A percentile compares a stretch with the other conserved stretches of the same genome.
Evolutionary conservation across 1,140 invertebrate species (phyloP).

Genomic region (Tyrophagus putrescentiae): DNA sequence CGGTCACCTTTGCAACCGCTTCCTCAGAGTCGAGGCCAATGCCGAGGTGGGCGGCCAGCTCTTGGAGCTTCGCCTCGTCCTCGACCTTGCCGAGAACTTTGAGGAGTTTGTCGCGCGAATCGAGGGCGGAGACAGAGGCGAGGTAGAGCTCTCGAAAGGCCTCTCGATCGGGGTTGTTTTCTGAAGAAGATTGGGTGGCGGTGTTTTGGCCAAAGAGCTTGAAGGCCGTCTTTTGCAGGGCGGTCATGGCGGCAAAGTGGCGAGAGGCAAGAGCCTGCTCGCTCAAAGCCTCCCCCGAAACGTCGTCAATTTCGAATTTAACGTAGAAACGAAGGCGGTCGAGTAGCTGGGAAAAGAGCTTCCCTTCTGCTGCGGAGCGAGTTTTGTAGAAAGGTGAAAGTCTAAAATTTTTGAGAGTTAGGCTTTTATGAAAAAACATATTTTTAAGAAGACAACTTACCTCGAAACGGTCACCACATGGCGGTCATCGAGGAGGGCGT

Average conservation of each 20-base stretch:
- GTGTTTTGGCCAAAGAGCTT: constrained; percentile 81
- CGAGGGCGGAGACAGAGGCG: constrained; percentile 82
- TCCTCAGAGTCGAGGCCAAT: constrained; percentile 33
- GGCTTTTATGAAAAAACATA: not conserved
- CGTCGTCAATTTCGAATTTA: constrained; percentile 93
- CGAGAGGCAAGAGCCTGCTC: constrained; percentile 81
- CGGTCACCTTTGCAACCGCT: constrained; percentile 28
- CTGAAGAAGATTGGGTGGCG: too few relatives aligned
- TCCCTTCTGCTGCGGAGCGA: constrained; percentile 58
- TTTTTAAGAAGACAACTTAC: not conserved
- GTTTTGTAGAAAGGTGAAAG: constrained; percentile 57
- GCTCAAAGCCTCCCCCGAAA: constrained; percentile 80
- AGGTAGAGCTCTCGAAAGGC: constrained; percentile 63
- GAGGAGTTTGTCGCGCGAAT: constrained; percentile 63
- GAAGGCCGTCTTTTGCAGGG: constrained; percentile 80
- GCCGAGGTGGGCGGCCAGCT: constrained; percentile 45
- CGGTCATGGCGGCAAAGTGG: constrained; percentile 80
- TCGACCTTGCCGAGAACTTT: constrained; percentile 69
- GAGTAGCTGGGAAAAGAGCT: constrained; percentile 75
- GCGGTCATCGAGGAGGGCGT: constrained; percentile 82
- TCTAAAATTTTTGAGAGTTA: not conserved
- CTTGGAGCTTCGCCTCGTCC: constrained; percentile 62
- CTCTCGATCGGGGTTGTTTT: too few relatives aligned
- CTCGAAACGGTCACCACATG: constrained; percentile 70
- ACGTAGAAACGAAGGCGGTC: constrained; percentile 94